Conservation (phyloP, 2,797 vertebrate species). For the Pteropus rufus region DNA sequence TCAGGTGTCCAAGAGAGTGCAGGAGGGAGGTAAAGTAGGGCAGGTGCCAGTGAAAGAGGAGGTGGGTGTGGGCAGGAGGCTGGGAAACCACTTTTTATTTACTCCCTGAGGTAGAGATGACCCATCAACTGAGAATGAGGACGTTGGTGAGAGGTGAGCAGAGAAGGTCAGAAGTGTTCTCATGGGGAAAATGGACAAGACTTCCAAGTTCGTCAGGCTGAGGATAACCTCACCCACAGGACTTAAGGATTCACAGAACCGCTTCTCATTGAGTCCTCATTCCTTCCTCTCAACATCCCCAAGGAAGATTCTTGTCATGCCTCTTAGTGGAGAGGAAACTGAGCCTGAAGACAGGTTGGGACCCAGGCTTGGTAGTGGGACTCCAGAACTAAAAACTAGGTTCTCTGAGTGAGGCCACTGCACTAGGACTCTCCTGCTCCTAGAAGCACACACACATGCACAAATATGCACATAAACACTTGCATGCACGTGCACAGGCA, state of each 20-base stretch:
- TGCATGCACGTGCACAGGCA: no score
- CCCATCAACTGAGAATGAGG: neutral
- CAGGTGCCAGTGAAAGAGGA: accelerated
- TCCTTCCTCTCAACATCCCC: neutral
- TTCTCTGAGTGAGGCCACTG: neutral
- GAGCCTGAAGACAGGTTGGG: neutral
- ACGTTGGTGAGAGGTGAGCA: neutral
- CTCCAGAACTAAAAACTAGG: neutral
- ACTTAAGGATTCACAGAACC: neutral
- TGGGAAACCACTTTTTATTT: neutral
- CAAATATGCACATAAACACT: accelerated
- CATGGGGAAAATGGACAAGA: neutral
- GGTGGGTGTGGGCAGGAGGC: neutral
- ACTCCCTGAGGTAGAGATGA: neutral
- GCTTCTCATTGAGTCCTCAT: neutral
- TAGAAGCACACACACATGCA: accelerated
- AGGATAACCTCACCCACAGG: neutral
- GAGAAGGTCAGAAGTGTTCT: neutral
- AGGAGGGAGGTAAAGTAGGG: neutral
- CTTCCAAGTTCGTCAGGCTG: neutral
- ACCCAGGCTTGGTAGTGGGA: neutral
- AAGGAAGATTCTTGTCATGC: neutral
- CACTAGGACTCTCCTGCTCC: neutral
- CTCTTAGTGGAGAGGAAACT: neutral
- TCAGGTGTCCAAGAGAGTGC: neutral